Evolutionary conservation across 1,140 invertebrate species (phyloP), one percentile per base, ranked within the genome.

Genomic region (Cotesia glomerata): DNA sequence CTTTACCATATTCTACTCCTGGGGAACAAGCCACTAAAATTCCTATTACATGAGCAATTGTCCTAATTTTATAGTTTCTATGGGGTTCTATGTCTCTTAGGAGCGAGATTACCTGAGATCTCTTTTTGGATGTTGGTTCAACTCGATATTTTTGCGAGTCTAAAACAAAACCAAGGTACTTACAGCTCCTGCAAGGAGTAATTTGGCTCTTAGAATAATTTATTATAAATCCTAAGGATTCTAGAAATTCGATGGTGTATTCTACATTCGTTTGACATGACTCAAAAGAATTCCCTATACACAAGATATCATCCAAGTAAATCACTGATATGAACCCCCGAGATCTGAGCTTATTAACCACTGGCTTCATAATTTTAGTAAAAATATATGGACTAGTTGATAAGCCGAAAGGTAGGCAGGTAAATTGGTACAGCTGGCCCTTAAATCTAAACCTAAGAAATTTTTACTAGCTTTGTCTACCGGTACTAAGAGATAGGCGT

Each of bases 41-140:
- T 35, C 66, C 72, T 13, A 69, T 58, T 16, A 73, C 54, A 36
- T 69, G 72, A 14, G 72, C 72, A 45, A 68, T 69, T 13, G 52
- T 11, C 2, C 45, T 39, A 58, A 73, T 68, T 35, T 14, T 16
- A 61, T 59, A 62, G 7, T 36, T 56, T 36, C 9, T 9, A 26
- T 34, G 26, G 18, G 18, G 18, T 26, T 26, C 18, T 26, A 26
- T 2, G 32, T 34, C 35, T 58, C 16, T 45, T 9, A 59, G 39
- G n/a, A 39, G 16, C 45, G 9, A 2, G 14, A 69, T 39, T 14
- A 59, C 3, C 9, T 5, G 36, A 9, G 61, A 61, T 59, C 2
- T 69, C 49, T 11, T 35, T n/a, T 58, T 58, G 18, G 11, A 59
- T 69, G 3, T 61, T 56, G 4, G 26, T 4, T 14, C 8, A 69